phyloP scores from a whole-genome alignment of 2,113 vertebrate genomes.

The Podocnemis expansa region DNA sequence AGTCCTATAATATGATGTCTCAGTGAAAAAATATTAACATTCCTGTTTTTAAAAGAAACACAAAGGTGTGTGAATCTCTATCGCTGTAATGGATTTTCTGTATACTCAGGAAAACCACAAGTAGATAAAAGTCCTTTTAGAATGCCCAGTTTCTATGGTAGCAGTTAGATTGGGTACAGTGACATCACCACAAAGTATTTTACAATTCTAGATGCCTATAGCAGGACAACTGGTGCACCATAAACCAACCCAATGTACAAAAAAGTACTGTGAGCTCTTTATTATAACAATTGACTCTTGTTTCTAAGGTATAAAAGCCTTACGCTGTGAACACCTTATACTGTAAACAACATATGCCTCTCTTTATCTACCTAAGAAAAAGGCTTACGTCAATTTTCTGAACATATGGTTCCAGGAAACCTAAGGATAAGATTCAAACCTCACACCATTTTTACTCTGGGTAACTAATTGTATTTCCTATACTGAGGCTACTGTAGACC shows the following conservation, averaged over 20 bases:
- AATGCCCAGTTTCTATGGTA: not conserved
- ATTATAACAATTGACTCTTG: not conserved
- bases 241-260: not conserved
- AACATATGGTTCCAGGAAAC: not conserved
- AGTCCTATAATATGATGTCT: not conserved
- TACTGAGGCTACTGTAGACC: not conserved
- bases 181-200: not conserved
- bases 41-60: conserved; percentile 20
- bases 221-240: not conserved
- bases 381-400: not conserved
- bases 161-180: not conserved
- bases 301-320: not conserved
- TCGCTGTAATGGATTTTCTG: not conserved
- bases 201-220: not conserved
- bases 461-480: not conserved
- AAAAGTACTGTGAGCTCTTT: not conserved
- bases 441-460: not conserved
- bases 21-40: not conserved
- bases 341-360: not conserved
- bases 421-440: not conserved
- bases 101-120: not conserved
- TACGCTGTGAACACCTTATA: not conserved
- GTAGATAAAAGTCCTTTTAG: not conserved
- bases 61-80: not conserved
- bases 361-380: not conserved